Evolutionary conservation across 1,140 invertebrate genomes (phyloP).

Genomic region (Cotesia glomerata): DNA sequence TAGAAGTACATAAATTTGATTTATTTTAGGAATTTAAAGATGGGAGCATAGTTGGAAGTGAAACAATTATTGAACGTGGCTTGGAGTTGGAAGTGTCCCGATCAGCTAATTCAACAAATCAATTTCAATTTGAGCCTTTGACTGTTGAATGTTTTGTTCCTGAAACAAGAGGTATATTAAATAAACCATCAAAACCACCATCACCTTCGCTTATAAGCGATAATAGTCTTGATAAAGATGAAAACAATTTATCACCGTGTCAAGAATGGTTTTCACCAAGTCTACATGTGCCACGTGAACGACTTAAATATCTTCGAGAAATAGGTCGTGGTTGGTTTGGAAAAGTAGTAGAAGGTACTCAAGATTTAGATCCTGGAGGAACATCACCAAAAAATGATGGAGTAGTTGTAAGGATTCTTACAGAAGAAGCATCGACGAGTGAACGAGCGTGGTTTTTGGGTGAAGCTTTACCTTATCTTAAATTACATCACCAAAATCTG

Average conservation of each 20-base stretch:
- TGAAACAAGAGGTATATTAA: conserved; percentile 33
- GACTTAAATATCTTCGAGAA: conserved; percentile 82
- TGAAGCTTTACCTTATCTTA: conserved; percentile 72
- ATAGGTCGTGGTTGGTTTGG: conserved; percentile 89
- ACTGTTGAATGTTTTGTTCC: conserved; percentile 51
- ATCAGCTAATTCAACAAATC: conserved; percentile 40
- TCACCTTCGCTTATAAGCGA: conserved; percentile 47
- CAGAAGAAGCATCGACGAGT: conserved; percentile 71
- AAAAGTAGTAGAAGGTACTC: conserved; percentile 72
- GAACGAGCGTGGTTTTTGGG: conserved; percentile 77
- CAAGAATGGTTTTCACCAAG: conserved; percentile 63
- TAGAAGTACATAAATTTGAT: conserved; percentile 20
- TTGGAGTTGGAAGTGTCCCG: conserved; percentile 55
- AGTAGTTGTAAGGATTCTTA: conserved; percentile 74
- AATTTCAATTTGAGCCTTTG: conserved; percentile 54
- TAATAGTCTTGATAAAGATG: conserved; percentile 7
- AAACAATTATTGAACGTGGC: conserved; percentile 43
- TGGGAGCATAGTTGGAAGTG: conserved; percentile 46
- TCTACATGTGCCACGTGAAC: conserved; percentile 76
- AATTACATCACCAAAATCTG: conserved; percentile 70
- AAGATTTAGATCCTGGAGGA: conserved; percentile 44
- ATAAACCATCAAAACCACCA: conserved; percentile 45
- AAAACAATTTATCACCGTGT: conserved; percentile 43
- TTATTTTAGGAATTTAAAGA: conserved; percentile 59
- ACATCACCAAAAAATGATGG: conserved; percentile 43